Evolutionary conservation across 2,113 vertebrate genomes (phyloP), one percentile per base, ranked within the genome.

Genomic region (Lutjanus erythropterus): DNA sequence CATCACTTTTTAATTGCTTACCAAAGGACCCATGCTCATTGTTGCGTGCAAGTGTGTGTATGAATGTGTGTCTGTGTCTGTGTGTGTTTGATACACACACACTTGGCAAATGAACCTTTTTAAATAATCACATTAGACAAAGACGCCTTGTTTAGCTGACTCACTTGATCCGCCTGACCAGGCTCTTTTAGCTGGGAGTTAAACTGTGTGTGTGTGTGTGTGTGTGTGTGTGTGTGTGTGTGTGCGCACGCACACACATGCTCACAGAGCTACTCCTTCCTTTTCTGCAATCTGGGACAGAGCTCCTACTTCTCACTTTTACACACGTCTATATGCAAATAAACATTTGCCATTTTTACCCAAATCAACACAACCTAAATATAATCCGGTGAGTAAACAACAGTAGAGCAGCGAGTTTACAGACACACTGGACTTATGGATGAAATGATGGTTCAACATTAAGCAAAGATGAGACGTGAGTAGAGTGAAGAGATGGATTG

Each of bases 81-180:
- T 18, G 29, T 59, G 46, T 44, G 0, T 39, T 16, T 58, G 18
- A 39, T 21, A 64, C 14, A 53, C 53, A 50, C 71, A 49, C 65
- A 80, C 52, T 75, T 71, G 61, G 50, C 80, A 55, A 84, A 76
- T 77, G 33, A 83, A 78, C 14, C 55, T 71, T 80, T 88, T 75
- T 64, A 75, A 86, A 83, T 81, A 78, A 72, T 87, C 69, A 64
- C 71, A 58, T 85, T 67, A 75, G 84, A 90, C 89, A 89, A 89
- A 90, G 91, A 77, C 27, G 33, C 64, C 76, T 90, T 92, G 81
- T 92, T 86, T 55, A 35, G 47, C 81, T 72, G 60, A 75, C 78
- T 85, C 81, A 70, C 65, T 88, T 21, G 47, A 80, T 88, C 71
- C 58, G 73, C 87, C 58, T 91, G 82, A 84, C 66, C 75, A 56